These are phyloP conservation scores for Alviniconcha marisindica DNA, from an alignment of 1,140 invertebrate species.

Conservation along the genomic window DNA sequence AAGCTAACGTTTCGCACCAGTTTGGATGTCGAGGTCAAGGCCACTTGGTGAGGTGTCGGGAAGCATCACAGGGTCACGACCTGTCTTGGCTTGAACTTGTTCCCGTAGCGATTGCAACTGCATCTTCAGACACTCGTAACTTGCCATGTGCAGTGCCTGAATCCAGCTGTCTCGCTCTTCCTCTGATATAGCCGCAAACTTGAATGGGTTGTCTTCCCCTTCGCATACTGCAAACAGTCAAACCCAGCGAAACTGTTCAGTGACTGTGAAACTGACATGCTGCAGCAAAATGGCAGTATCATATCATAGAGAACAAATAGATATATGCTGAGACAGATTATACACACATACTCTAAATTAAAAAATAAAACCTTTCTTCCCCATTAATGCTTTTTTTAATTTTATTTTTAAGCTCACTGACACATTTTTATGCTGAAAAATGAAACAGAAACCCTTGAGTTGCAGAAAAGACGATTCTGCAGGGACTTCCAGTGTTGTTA, in stretches of 20 bases:
- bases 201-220: conserved; percentile 84
- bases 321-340: no score
- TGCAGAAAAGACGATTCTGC: no score
- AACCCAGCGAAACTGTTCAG: no score
- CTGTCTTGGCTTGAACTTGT: conserved; percentile 72
- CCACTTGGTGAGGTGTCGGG: conserved; percentile 59
- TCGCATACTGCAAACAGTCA: conserved; percentile 81
- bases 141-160: conserved; percentile 88
- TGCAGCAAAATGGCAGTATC: neutral
- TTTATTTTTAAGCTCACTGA: neutral
- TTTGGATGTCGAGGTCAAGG: conserved; percentile 64
- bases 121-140: conserved; percentile 88
- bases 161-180: conserved; percentile 91
- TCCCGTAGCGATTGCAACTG: conserved; percentile 84
- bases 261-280: conserved; percentile 2
- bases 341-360: no score
- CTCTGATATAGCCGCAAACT: conserved; percentile 87
- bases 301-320: neutral
- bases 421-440: no score
- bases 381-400: no score
- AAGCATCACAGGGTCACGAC: conserved; percentile 65
- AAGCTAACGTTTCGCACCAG: conserved; percentile 51
- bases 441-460: no score
- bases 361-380: neutral
- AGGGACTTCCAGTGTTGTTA: no score